A percentile compares a stretch with the other conserved stretches of the same genome.
Conservation (phyloP, 2,888 invertebrate species). For the Leucoptera coffeella region DNA sequence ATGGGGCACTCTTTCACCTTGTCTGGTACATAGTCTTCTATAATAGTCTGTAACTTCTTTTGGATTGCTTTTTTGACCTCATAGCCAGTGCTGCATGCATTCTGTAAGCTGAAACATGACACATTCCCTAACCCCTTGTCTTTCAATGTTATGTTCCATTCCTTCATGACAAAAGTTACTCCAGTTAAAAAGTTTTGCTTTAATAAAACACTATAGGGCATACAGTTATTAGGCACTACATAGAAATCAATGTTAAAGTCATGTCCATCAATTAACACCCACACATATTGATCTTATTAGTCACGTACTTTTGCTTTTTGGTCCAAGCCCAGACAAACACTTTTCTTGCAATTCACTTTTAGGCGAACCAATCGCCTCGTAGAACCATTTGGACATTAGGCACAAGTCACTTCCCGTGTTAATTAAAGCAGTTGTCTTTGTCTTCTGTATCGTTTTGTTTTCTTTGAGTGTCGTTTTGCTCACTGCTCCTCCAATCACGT, state of each 20-base stretch:
- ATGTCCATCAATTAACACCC: constrained; percentile 1
- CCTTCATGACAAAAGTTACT: constrained; percentile 2
- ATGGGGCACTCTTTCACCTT: constrained; percentile 3
- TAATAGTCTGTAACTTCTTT: too few relatives aligned
- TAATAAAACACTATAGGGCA: constrained; percentile 5
- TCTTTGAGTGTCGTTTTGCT: too few relatives aligned
- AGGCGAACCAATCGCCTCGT: not conserved
- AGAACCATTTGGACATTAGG: constrained; percentile 1
- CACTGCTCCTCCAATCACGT: too few relatives aligned
- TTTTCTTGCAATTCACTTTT: not conserved
- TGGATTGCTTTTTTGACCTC: too few relatives aligned
- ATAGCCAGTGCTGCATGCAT: too few relatives aligned
- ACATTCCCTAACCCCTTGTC: constrained; percentile 1
- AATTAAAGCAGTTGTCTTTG: too few relatives aligned
- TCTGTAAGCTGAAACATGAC: constrained; percentile 2
- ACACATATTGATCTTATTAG: not conserved
- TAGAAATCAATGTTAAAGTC: constrained; percentile 3
- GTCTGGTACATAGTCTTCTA: constrained; percentile 1
- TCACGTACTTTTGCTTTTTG: not conserved
- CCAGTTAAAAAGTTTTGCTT: constrained; percentile 5
- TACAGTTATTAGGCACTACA: constrained; percentile 4
- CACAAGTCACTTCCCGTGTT: constrained; percentile 1
- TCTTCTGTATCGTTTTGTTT: too few relatives aligned
- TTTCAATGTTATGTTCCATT: constrained; percentile 1
- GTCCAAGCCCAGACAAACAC: not conserved